A percentile compares a stretch with the other conserved stretches of the same genome.
Conservation (phyloP, 2,113 vertebrate species). For the Sinocyclocheilus maitianheensis region DNA sequence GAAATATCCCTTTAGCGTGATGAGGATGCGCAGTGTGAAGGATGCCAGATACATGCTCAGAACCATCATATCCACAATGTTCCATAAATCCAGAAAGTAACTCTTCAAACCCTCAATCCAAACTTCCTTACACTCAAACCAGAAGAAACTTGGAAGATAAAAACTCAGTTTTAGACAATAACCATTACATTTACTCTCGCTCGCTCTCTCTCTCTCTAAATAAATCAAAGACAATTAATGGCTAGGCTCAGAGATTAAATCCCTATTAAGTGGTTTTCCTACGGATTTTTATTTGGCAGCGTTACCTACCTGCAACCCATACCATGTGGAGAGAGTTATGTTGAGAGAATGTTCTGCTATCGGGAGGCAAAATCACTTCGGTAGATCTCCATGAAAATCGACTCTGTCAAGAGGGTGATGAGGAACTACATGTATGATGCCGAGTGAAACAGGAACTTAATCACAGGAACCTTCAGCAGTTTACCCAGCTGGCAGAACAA, state of each 20-base stretch:
- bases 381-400: constrained; percentile 81
- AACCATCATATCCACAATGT: constrained; percentile 86
- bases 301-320: constrained; percentile 81
- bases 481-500: constrained; percentile 63
- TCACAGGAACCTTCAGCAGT: constrained; percentile 80
- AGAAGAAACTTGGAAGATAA: constrained; percentile 81
- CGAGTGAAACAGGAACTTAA: constrained; percentile 86
- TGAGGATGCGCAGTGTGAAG: constrained; percentile 81
- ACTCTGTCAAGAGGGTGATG: constrained; percentile 82
- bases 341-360: constrained; percentile 75
- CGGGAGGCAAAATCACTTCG: constrained; percentile 75
- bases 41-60: constrained; percentile 89
- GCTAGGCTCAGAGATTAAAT: neutral
- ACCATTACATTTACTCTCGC: no score
- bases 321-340: constrained; percentile 88
- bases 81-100: constrained; percentile 90
- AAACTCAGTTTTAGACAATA: neutral
- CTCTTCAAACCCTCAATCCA: constrained; percentile 79
- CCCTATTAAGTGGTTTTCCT: neutral
- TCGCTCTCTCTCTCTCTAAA: neutral
- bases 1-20: constrained; percentile 78
- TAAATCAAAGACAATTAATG: neutral
- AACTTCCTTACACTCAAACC: constrained; percentile 89
- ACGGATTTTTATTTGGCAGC: neutral
- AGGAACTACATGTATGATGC: constrained; percentile 89